A percentile compares a stretch with the other conserved stretches of the same genome.
phyloP scores from a whole-genome alignment of 2,888 invertebrate species.

The Psococerastis gibbosa region DNA sequence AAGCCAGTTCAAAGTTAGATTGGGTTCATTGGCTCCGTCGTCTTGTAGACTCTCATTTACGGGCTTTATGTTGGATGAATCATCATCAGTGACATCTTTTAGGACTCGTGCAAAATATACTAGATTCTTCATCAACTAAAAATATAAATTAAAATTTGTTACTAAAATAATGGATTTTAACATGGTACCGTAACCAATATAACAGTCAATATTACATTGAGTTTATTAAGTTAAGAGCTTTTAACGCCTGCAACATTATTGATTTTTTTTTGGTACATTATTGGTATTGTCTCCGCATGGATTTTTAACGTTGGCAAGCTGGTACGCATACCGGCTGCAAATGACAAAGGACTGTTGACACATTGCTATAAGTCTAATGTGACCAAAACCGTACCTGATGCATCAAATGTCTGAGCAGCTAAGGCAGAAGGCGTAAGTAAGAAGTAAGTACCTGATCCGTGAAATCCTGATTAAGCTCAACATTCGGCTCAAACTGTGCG shows the following conservation, averaged over 20 bases:
- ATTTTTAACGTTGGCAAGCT: no score
- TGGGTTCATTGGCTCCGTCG: slow-evolving; percentile 23
- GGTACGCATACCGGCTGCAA: no score
- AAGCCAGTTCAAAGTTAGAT: slow-evolving; percentile 52
- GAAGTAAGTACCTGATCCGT: slow-evolving; percentile 56
- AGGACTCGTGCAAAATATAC: slow-evolving; percentile 48
- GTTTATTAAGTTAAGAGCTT: no score
- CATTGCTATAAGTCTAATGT: no score
- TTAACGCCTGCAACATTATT: no score
- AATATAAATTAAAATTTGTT: slow-evolving; percentile 13
- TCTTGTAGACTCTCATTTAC: slow-evolving; percentile 23
- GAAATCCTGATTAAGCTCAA: slow-evolving; percentile 43
- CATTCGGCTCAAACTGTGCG: slow-evolving; percentile 47
- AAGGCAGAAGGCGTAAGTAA: neutral
- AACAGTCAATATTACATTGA: no score
- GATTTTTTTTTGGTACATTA: no score
- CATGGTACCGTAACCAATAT: neutral
- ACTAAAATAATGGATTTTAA: neutral
- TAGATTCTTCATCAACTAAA: slow-evolving; percentile 44
- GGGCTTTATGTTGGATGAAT: slow-evolving; percentile 16
- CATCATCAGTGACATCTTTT: slow-evolving; percentile 28
- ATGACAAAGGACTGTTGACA: no score
- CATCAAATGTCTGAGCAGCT: neutral
- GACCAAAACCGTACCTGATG: no score
- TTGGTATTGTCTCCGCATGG: no score